Evolutionary conservation across 1,140 invertebrate species (phyloP), one percentile per base, ranked within the genome.

Genomic region (Trichoplusia ni): DNA sequence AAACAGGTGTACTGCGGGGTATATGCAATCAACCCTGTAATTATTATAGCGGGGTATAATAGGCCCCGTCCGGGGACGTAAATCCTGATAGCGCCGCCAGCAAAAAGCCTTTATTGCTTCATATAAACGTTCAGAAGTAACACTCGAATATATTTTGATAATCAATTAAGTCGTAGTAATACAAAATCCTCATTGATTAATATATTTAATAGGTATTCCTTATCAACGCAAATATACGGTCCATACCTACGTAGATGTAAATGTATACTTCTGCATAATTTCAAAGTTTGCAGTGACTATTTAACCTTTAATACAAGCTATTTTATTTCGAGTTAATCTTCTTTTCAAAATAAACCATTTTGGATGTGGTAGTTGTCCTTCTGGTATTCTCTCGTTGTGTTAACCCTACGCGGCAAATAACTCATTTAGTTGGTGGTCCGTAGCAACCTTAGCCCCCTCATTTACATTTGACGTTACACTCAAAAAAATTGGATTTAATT

Each of bases 21-120:
- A 27, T 59, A 40, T 59, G 54, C 54, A 40, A 59, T 59, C 54
- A 59, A 16, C 54, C 54, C 38, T 27, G 42, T 59, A 44, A 59
- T 59, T 44, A 59, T 59, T 16, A 59, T 33, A 59, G 54, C 38
- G 18, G 46, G 44, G 54, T 59, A 25, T 21, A 59, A 59, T 37
- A 33, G 16, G 40, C 16, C 54, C 14, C 54, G 11, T 19, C 38
- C 38, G 37, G 37, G 53, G 31, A 27, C 23, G 46, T 49, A 14
- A 16, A 7, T 27, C 46, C 14, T 19, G 46, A 49, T 31, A 49
- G 46, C 25, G 14, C 29, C 46, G 44, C 21, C 13, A 29, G 44
- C 44, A 27, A 47, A 47, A 47, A 25, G 13, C 44, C 23, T 47
- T 13, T n/a, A 37, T 14, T 7, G 16, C 13, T 0, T 14, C 13